Conservation (phyloP, 2,888 invertebrate species). For the Sepioteuthis lessoniana region DNA sequence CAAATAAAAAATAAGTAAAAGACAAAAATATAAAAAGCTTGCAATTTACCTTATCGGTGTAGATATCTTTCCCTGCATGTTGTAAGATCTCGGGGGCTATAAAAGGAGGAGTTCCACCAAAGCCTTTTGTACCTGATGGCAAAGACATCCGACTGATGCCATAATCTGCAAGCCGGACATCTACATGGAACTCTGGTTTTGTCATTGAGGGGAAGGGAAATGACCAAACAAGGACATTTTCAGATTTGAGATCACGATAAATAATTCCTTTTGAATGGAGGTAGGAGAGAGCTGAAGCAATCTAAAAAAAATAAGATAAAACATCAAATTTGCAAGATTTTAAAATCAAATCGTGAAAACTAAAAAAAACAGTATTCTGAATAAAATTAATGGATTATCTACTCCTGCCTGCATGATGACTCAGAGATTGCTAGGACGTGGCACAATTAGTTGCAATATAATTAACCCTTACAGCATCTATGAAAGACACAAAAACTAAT, state of each 20-base stretch:
- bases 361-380: too few species aligned
- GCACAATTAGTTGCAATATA: too few species aligned
- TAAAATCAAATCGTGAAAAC: background rate
- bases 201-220: conserved; percentile 86
- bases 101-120: conserved; percentile 95
- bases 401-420: too few species aligned
- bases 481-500: too few species aligned
- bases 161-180: conserved; percentile 95
- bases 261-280: conserved; percentile 94
- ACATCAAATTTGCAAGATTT: background rate
- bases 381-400: too few species aligned
- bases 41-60: conserved; percentile 90
- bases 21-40: background rate
- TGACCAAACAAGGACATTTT: conserved; percentile 98
- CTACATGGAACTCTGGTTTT: conserved; percentile 74
- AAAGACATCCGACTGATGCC: conserved; percentile 83
- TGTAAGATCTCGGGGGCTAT: conserved; percentile 99
- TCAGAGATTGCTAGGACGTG: too few species aligned
- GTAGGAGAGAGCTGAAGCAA: conserved; percentile 94
- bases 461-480: too few species aligned
- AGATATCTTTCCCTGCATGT: conserved; percentile 98
- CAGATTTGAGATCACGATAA: conserved; percentile 92
- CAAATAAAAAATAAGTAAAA: too few species aligned
- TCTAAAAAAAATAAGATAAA: conserved; percentile 74
- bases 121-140: conserved; percentile 89